Evolutionary conservation across 2,888 invertebrate species (phyloP), one percentile per base, ranked within the genome.

Genomic region (Acanthosoma haemorrhoidale): DNA sequence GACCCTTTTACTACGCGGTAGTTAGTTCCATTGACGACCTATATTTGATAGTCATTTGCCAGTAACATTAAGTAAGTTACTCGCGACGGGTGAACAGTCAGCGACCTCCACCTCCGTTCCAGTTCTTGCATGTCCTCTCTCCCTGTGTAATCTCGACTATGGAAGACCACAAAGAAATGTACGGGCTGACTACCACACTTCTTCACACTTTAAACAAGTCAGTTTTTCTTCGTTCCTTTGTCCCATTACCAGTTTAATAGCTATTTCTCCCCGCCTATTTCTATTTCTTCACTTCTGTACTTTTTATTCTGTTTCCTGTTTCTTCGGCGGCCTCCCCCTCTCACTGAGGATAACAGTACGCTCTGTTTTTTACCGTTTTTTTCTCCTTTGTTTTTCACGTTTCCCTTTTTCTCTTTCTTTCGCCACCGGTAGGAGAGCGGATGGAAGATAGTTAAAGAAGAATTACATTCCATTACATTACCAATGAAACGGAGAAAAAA

Each of bases 351-450:
- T 25, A 51, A 51, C 51, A 25, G 51, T 51, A 51, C 51, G 51
- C 51, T 51, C 6, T 51, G 25, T 51, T 51, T 61, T 36, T 38
- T 36, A 36, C 38, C 13, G 25, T 61, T 61, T 61, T 61, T 39
- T 61, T n/a, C 13, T 11, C 13, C 3, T 8, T 21, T 6, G 15
- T n/a, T 38, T 38, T 39, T 61, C 29, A 6, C 4, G n/a, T n/a
- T n/a, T 39, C 4, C 15, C 13, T 36, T 38, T 59, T 18, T 39
- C 18, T 41, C n/a, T 5, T 1, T 11, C 5, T 8, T 1, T 4
- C 25, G 13, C n/a, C n/a, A n/a, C 13, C 21, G 25, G 51, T 9
- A 51, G 13, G 25, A 11, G 21, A 51, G 29, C n/a, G n/a, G n/a
- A n/a, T n/a, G n/a, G n/a, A n/a, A n/a, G n/a, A n/a, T n/a, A n/a